Conservation (phyloP, 2,797 vertebrate genomes). For the Sternotherus odoratus region DNA sequence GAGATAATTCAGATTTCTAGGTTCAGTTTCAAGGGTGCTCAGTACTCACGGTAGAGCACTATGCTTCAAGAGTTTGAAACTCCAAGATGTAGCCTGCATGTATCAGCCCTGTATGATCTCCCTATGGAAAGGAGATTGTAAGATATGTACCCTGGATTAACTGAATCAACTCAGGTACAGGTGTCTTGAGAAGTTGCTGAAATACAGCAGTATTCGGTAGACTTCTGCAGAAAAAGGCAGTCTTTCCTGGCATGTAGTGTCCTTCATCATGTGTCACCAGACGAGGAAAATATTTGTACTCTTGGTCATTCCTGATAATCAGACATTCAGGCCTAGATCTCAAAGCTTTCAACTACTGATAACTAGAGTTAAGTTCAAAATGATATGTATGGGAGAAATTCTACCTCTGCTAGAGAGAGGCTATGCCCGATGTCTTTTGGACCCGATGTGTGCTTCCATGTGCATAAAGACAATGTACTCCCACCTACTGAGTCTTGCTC, state of each 20-base stretch:
- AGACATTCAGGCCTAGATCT: neutral
- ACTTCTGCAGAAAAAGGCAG: too few species aligned
- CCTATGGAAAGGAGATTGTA: neutral
- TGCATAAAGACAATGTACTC: neutral
- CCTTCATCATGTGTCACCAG: neutral
- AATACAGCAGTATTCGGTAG: too few species aligned
- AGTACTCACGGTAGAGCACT: neutral
- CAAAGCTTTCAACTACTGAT: neutral
- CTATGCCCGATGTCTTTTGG: neutral
- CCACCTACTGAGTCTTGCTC: neutral
- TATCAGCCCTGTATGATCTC: neutral
- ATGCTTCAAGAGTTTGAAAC: neutral
- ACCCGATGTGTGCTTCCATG: neutral
- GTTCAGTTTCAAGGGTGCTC: neutral
- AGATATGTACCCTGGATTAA: neutral
- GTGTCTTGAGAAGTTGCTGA: neutral
- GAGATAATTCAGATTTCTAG: neutral
- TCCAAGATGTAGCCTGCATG: neutral
- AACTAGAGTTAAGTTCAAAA: neutral
- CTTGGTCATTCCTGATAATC: neutral
- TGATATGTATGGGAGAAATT: neutral
- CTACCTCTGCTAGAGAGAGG: neutral
- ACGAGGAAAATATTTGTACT: neutral
- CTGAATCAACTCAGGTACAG: neutral
- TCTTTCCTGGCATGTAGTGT: neutral